Evolutionary conservation across 23 tunicate species (phyloP), one percentile per base, ranked within the genome.

Genomic region (Halocynthia aurantium): DNA sequence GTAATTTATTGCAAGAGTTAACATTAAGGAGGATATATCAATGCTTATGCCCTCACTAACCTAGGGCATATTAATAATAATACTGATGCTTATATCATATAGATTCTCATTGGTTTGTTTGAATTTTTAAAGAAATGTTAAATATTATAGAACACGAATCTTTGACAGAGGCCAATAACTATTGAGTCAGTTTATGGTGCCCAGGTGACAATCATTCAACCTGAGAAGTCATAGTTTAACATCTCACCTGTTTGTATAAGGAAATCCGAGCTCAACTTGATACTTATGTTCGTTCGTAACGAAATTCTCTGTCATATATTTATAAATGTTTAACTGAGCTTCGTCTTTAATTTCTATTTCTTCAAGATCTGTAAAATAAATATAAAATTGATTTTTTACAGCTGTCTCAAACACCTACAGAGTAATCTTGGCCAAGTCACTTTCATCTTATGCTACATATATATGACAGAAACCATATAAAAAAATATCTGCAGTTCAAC

Each of bases 201-300:
- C n/a, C n/a, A n/a, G n/a, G n/a, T n/a, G n/a, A n/a, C n/a, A n/a
- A n/a, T n/a, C n/a, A n/a, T n/a, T n/a, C n/a, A n/a, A n/a, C n/a
- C n/a, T n/a, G n/a, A n/a, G n/a, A n/a, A n/a, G n/a, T n/a, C n/a
- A n/a, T n/a, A n/a, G n/a, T n/a, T n/a, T n/a, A n/a, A n/a, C 44
- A 31, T 31, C 44, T 31, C 56, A 74, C 78, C 56, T 74, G 5
- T 22, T 17, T 54, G 78, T 52, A 53, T 74, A 74, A 74, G 31
- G 18, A 2, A 74, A 53, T 10, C 78, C 78, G 0, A 64, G 78
- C 21, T 51, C 2, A 0, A 51, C 15, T 9, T 17, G 60, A 56
- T 74, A 74, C 55, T 74, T 20, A 74, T 74, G 54, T 74, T 6
- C 15, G 17, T 55, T 64, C 4, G 78, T 15, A 54, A 13, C 31